phyloP scores from a whole-genome alignment of 2,888 invertebrate species.

The Calameuta pallipes region DNA sequence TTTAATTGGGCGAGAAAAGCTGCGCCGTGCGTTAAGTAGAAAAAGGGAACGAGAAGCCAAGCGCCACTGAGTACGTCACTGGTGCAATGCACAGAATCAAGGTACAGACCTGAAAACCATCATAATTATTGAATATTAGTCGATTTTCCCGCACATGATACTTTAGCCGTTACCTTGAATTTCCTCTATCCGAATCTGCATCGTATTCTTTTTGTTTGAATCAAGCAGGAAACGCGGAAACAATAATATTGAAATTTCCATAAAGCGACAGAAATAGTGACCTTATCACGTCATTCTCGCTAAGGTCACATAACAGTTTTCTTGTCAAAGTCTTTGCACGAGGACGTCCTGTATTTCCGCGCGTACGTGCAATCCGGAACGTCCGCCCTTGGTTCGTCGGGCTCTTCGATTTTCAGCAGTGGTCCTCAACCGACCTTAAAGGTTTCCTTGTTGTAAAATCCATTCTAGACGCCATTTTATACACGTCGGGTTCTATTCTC shows the following conservation, averaged over 20 bases:
- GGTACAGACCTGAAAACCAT: not conserved
- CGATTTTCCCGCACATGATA: not conserved
- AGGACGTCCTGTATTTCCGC: not conserved
- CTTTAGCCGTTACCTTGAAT: not conserved
- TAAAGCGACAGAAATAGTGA: not conserved
- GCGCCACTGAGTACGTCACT: not conserved
- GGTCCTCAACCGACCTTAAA: not conserved
- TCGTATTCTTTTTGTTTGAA: not conserved
- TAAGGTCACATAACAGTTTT: not conserved
- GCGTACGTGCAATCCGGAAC: not conserved
- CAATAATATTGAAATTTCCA: not conserved
- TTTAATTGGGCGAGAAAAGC: not conserved
- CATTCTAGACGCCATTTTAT: not conserved
- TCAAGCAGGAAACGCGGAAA: not conserved
- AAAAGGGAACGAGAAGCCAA: not conserved
- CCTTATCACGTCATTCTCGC: not conserved
- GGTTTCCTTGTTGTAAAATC: not conserved
- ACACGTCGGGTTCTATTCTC: not conserved
- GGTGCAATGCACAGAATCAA: not conserved
- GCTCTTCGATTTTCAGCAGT: conserved; percentile 3
- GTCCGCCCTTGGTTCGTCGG: not conserved
- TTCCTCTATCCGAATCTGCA: not conserved
- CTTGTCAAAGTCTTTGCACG: not conserved
- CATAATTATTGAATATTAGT: not conserved
- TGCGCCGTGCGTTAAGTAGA: not conserved